Base-by-base conservation (phyloP, 2,888 invertebrate genomes). In the Antheraea assamensis region DNA sequence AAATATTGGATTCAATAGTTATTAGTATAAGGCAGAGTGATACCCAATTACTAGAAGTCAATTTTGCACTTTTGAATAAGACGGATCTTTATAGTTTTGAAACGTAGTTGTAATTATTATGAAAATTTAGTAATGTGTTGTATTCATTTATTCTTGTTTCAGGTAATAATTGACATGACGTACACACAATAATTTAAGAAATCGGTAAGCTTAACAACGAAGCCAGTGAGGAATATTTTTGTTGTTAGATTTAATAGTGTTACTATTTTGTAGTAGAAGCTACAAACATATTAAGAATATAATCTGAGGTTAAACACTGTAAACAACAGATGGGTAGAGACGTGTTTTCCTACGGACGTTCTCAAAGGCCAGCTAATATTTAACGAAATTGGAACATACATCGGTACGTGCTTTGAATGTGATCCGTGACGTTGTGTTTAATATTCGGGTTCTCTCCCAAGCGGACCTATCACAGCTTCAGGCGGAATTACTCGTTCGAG, bases 311-410 rank as follows among this genome's bases (percentile, higher is more conserved):
- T 27, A 27, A 58, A 58, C n/a, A 3, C 15, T 10, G 21, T 68
- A 68, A 68, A 68, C 68, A 68, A 24, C 24, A 68, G 21, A 30
- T 30, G 27, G 17, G 64, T 19, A 19, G 17, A 68, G 68, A 21
- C 35, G n/a, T 68, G 31, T 35, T 68, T 68, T 68, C n/a, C 35
- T 35, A 21, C 31, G 35, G 68, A 68, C 35, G 68, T 68, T 68
- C 35, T 68, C 35, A 68, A 31, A 35, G 68, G 35, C 68, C 68
- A 21, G 68, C 68, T 68, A 35, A 68, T 68, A 68, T 68, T 66
- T 68, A 68, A 68, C 68, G 68, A 68, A 68, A 68, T 68, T 68
- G 68, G 68, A 68, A 68, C 68, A 68, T 68, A 68, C 68, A 24
- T 68, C 68, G 68, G 68, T 35, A 68, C 68, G 68, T 68, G 68